phyloP scores from a whole-genome alignment of 2,888 invertebrate genomes.

The Diploptera punctata region DNA sequence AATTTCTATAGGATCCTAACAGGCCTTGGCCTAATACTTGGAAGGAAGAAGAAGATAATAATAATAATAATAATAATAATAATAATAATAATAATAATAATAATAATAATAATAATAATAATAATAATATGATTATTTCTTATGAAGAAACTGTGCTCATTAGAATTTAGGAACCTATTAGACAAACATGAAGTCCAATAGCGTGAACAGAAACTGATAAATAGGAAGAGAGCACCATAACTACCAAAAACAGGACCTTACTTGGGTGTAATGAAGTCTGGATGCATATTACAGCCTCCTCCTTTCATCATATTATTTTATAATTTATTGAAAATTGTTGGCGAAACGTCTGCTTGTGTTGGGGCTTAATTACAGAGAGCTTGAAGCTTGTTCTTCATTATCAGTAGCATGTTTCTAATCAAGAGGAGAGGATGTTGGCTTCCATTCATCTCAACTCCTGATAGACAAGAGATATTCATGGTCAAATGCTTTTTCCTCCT shows the following conservation, averaged over 20 bases:
- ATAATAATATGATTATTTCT: too few relatives aligned
- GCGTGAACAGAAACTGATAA: too few relatives aligned
- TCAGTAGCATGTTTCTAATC: background rate
- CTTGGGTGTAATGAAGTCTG: background rate
- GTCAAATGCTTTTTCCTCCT: conserved; percentile 24
- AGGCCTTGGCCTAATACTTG: too few relatives aligned
- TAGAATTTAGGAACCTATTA: too few relatives aligned
- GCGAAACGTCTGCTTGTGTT: conserved; percentile 13
- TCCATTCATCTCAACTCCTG: background rate
- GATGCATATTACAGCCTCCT: conserved; percentile 2
- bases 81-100: too few relatives aligned
- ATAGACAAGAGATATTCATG: conserved; percentile 18
- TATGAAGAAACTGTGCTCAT: too few relatives aligned
- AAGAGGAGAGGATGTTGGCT: background rate
- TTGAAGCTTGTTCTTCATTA: background rate
- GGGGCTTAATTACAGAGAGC: conserved; percentile 10
- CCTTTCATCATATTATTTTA: conserved; percentile 21
- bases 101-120: too few relatives aligned
- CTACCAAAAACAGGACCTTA: conserved; percentile 3
- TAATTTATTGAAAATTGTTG: conserved; percentile 23
- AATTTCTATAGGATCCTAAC: too few relatives aligned
- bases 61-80: too few relatives aligned
- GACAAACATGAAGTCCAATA: too few relatives aligned
- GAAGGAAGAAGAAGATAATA: too few relatives aligned
- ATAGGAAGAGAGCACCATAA: too few relatives aligned